A percentile compares a stretch with the other conserved stretches of the same genome.
These are phyloP conservation scores for Stegastes partitus DNA, from an alignment of 2,113 vertebrate species.

Conservation along the genomic window DNA sequence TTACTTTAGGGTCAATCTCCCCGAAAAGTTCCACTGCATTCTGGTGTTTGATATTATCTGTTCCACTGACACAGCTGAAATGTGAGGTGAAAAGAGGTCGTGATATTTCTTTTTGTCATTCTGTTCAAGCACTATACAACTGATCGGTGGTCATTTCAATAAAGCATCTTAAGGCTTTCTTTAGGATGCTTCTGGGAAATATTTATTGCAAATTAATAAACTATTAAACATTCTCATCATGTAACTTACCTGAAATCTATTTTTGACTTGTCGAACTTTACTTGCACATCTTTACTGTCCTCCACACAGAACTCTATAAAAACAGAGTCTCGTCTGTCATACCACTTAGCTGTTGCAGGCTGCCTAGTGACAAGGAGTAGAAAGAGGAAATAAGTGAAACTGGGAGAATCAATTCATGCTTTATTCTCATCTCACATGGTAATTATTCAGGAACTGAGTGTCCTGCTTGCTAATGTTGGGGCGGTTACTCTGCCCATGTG, in stretches of 20 bases:
- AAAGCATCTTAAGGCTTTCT: background rate
- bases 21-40: conserved; percentile 96
- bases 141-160: background rate
- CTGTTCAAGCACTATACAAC: background rate
- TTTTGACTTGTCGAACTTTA: conserved; percentile 94
- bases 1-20: conserved; percentile 95
- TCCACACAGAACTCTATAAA: conserved; percentile 97
- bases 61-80: conserved; percentile 93
- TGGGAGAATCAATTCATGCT: background rate
- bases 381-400: background rate
- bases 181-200: background rate
- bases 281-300: conserved; percentile 95
- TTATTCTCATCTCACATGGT: background rate
- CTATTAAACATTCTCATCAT: background rate
- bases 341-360: conserved; percentile 97
- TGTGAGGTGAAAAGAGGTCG: conserved; percentile 23
- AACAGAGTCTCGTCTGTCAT: conserved; percentile 95
- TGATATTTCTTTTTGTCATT: background rate
- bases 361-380: conserved; percentile 83
- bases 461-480: background rate
- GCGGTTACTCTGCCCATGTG: background rate
- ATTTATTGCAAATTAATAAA: no score
- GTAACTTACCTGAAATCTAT: conserved; percentile 90
- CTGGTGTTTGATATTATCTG: conserved; percentile 93
- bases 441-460: background rate